Evolutionary conservation across 2,888 invertebrate species (phyloP), one percentile per base, ranked within the genome.

Genomic region (Andrena hattorfiana): DNA sequence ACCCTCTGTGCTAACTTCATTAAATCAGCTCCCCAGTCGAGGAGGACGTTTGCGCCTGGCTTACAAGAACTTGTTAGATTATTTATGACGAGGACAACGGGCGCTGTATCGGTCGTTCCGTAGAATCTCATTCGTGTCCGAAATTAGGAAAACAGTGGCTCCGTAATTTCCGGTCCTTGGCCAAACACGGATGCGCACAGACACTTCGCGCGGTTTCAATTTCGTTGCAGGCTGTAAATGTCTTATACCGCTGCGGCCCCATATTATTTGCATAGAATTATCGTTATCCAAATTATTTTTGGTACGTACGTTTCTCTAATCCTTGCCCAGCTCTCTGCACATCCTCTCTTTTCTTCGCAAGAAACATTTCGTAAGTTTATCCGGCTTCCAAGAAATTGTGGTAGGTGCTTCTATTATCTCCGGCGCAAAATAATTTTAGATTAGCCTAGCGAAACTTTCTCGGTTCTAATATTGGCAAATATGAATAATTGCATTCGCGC

Each of bases 121-220:
- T 70, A n/a, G 32, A 56, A 13, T 82, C 62, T 70, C 82, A 67
- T 71, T 75, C 75, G 59, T 49, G 82, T 66, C 73, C 64, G 72
- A 83, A 83, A 83, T 77, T 83, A 83, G 82, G 82, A 76, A 81
- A 82, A 81, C 81, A 82, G 42, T 62, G 28, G 59, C 67, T 48
- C 16, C 35, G 76, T 60, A 81, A 83, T 82, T 82, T 82, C 81
- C 81, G 81, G 69, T 54, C 60, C 48, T 66, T 81, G 73, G 20
- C 28, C 74, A 81, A 81, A 81, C 70, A 81, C 69, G 30, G 6
- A 23, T 26, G 10, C 81, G 56, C 62, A 20, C 8, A 35, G 32
- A 69, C 63, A 56, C 64, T 72, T 74, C 48, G 26, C 66, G 28
- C 66, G 51, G 81, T 74, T 74, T 74, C 73, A 80, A 80, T 80